phyloP scores from a whole-genome alignment of 1,140 invertebrate genomes.

The Lerema accius region DNA sequence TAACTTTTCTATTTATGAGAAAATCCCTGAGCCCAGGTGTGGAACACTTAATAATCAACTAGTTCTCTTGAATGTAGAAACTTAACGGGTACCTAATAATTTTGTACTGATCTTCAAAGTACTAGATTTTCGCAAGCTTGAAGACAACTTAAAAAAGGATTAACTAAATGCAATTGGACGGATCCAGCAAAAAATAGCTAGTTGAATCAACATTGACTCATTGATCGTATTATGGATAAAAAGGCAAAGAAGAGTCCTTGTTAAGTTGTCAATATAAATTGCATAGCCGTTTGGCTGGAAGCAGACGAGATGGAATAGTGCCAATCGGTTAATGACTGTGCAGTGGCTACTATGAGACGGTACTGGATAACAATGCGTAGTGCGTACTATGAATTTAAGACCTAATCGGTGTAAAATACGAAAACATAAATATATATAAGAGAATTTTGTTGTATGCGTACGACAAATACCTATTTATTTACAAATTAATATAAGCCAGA shows the following conservation, averaged over 20 bases:
- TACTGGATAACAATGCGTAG: background rate
- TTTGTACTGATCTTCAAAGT: no score
- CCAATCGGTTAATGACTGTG: slow-evolving; percentile 21
- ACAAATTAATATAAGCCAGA: no score
- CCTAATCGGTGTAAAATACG: background rate
- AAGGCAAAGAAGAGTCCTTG: slow-evolving; percentile 18
- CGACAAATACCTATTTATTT: no score
- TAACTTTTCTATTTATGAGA: no score
- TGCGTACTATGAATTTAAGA: background rate
- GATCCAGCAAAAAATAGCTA: slow-evolving; percentile 28
- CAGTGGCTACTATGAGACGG: background rate
- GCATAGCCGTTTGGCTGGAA: slow-evolving; percentile 13
- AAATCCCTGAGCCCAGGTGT: no score
- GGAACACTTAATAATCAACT: no score
- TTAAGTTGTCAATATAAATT: slow-evolving; percentile 31
- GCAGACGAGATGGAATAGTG: slow-evolving; percentile 29
- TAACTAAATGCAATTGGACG: no score
- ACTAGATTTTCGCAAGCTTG: no score
- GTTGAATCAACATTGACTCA: slow-evolving; percentile 33
- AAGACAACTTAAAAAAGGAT: no score
- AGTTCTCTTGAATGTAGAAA: no score
- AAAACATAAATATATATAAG: background rate
- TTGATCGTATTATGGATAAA: slow-evolving; percentile 30
- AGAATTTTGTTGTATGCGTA: no score
- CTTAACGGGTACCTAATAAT: no score